Evolutionary conservation across 1,140 invertebrate genomes (phyloP), one percentile per base, ranked within the genome.

Genomic region (Lasaia peninsularis): DNA sequence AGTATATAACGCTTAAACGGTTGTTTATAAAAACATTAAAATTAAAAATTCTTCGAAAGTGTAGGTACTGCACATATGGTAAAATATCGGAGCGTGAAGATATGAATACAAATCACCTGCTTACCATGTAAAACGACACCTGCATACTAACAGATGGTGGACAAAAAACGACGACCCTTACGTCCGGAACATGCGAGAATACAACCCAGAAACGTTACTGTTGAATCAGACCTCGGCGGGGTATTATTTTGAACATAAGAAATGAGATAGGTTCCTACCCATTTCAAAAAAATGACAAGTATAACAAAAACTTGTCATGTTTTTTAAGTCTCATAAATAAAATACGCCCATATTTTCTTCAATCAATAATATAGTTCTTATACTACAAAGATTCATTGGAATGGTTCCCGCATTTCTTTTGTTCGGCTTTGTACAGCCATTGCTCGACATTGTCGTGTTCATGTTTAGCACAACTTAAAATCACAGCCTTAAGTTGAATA

Each of bases 101-200:
- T 69, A 64, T 73, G 75, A 78, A 78, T 78, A 71, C 63, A 78
- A 78, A 84, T 78, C 84, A 87, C 84, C 84, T 87, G 84, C 76
- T 84, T 77, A 71, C 64, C 76, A 79, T 78, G 75, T 78, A 78
- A 73, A 77, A 57, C 66, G 75, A 75, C 84, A 87, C 82, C 84
- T 86, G 84, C 79, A 58, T 20, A 20, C 35, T 76, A 71, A 72
- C 84, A 87, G 79, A 83, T 87, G 82, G 62, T 56, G 52, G 55
- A 80, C 72, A 78, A 85, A 87, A 82, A 82, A 78, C 52, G 12
- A 72, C 67, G 71, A 65, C 69, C 69, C 70, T 69, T 54, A 49
- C 57, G 57, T 44, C 67, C 71, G 60, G 37, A 18, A 58, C 58
- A 60, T 60, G 63, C 55, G 59, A 71, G 61, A 69, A 52, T 32